Conservation (phyloP, 1,140 invertebrate species). For the Trichonephila inaurata region DNA sequence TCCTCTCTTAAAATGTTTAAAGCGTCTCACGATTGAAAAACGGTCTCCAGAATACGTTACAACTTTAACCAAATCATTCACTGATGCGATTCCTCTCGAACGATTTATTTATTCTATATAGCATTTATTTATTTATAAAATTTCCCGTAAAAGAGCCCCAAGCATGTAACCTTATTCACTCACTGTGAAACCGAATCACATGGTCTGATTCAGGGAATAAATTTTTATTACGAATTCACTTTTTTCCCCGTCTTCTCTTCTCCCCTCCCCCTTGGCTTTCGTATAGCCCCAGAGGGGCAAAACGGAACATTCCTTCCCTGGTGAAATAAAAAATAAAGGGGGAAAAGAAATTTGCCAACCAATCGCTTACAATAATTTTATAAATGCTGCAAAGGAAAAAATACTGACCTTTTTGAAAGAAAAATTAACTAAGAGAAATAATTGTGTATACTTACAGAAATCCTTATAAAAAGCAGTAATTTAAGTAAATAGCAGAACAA, state of each 20-base stretch:
- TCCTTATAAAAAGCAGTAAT: too few species aligned
- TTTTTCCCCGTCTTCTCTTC: neutral
- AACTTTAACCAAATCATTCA: conserved; percentile 14
- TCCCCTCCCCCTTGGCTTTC: neutral
- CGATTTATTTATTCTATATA: conserved; percentile 13
- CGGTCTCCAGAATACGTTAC: neutral
- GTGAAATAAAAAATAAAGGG: neutral
- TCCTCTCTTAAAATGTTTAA: too few species aligned
- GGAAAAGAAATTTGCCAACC: neutral
- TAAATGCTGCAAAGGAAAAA: neutral
- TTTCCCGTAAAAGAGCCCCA: conserved; percentile 20
- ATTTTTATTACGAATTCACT: conserved; percentile 68
- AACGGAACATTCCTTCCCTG: neutral
- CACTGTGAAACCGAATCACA: conserved; percentile 72
- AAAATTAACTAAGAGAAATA: neutral
- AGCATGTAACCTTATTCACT: conserved; percentile 18
- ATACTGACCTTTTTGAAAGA: neutral
- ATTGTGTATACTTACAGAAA: too few species aligned
- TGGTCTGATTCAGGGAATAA: conserved; percentile 70
- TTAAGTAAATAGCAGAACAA: too few species aligned
- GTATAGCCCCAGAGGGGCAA: neutral
- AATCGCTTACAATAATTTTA: neutral
- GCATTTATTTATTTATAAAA: conserved; percentile 74
- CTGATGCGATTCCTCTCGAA: neutral
- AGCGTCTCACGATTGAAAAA: too few species aligned